Conservation (phyloP, 2,797 vertebrate genomes). For the Nasua narica region DNA sequence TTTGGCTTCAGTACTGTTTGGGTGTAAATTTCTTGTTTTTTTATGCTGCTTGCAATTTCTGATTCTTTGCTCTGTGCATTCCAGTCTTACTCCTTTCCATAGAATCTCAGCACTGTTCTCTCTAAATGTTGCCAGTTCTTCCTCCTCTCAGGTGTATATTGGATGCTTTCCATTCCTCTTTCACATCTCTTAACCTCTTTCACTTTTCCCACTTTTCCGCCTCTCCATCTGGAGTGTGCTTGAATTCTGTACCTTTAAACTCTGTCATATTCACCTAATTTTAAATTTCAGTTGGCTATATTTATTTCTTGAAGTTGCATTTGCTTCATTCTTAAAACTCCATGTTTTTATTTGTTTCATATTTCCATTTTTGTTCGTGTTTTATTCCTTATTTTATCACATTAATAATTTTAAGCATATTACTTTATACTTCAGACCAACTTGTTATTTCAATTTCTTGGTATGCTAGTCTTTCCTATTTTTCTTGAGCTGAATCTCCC, state of each 20-base stretch:
- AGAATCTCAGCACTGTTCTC: not conserved
- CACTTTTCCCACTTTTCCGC: not conserved
- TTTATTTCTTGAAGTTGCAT: not conserved
- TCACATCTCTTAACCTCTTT: not conserved
- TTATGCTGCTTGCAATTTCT: not conserved
- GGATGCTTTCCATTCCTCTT: not conserved
- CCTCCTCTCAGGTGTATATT: rapidly evolving
- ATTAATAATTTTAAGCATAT: not conserved
- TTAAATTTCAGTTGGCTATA: not conserved
- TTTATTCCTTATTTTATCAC: not conserved
- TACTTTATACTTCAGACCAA: not conserved
- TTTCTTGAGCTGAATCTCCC: not conserved
- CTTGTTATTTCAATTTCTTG: not conserved
- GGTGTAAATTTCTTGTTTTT: not conserved
- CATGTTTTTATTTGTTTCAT: not conserved
- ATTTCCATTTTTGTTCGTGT: not conserved
- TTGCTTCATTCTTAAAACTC: not conserved
- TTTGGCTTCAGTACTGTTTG: not conserved
- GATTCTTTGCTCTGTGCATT: not conserved
- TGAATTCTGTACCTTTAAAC: not conserved
- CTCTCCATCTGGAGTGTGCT: too few species aligned
- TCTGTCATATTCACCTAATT: not conserved
- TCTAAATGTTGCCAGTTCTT: not conserved
- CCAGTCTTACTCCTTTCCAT: not conserved
- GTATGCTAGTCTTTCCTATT: not conserved